A percentile compares a stretch with the other conserved stretches of the same genome.
Conservation (phyloP, 2,113 vertebrate genomes). For the Albula goreensis region DNA sequence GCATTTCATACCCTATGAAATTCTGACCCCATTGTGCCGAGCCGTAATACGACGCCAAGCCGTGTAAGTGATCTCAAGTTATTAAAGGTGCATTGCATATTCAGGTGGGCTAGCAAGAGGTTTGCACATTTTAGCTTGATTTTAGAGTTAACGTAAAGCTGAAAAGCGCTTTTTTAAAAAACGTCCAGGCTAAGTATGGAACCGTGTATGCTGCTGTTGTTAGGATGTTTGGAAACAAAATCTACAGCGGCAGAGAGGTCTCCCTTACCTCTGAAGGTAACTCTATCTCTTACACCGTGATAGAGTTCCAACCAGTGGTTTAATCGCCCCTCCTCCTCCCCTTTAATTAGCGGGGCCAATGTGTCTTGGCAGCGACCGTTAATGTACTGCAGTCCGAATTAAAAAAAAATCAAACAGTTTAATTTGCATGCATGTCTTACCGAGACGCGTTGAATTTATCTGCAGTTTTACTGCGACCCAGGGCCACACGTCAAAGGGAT, state of each 20-base stretch:
- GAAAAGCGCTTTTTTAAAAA: background rate
- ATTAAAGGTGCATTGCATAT: background rate
- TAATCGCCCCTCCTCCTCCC: conserved; percentile 51
- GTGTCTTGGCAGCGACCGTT: background rate
- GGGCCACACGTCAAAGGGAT: background rate
- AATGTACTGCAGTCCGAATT: background rate
- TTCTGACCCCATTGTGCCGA: conserved; percentile 56
- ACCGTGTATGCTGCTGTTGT: conserved; percentile 31
- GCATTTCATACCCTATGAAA: conserved; percentile 74
- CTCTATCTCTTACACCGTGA: conserved; percentile 42
- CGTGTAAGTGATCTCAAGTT: background rate
- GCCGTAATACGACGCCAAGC: background rate
- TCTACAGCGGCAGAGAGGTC: background rate
- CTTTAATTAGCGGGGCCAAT: background rate
- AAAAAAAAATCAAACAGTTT: background rate
- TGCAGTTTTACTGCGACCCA: background rate
- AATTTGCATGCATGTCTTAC: conserved; percentile 5
- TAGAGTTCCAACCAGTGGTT: conserved; percentile 63
- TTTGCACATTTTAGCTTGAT: conserved; percentile 15
- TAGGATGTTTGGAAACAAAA: conserved; percentile 22
- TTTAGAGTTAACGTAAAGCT: background rate
- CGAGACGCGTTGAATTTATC: background rate
- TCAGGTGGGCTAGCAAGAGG: background rate
- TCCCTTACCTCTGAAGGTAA: conserved; percentile 56
- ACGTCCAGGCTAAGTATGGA: conserved; percentile 30